Evolutionary conservation across 2,797 vertebrate genomes (phyloP).

Genomic region (Molossus alvarezi): DNA sequence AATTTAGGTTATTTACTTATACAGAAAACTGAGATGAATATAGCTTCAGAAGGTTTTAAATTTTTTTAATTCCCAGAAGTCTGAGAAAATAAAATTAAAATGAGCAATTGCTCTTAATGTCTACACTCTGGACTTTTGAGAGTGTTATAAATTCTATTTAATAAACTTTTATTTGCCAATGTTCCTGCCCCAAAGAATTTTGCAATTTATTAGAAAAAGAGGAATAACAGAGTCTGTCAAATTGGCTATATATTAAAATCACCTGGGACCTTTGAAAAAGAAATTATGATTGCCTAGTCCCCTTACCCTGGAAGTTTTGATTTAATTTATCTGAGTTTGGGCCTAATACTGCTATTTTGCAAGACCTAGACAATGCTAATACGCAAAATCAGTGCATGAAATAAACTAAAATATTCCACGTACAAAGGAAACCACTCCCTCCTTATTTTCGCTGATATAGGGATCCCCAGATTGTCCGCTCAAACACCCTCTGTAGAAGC

Average conservation of each 20-base stretch:
- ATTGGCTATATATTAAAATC: not conserved
- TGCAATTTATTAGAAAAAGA: not conserved
- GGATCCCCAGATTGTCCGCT: not conserved
- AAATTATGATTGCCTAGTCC: not conserved
- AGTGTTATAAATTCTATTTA: conserved; percentile 19
- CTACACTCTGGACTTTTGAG: conserved; percentile 1
- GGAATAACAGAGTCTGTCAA: not conserved
- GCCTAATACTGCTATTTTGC: not conserved
- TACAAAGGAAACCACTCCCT: not conserved
- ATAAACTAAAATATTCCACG: not conserved
- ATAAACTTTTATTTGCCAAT: conserved; percentile 8
- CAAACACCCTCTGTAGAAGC: not conserved
- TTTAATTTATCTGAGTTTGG: conserved; percentile 19
- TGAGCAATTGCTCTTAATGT: not conserved
- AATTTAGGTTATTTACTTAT: not conserved
- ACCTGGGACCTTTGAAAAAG: not conserved
- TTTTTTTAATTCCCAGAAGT: not conserved
- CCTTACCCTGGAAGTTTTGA: not conserved
- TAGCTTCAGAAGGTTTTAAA: not conserved
- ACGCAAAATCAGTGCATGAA: not conserved
- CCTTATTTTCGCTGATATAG: not conserved
- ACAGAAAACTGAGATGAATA: conserved; percentile 1
- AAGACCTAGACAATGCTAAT: not conserved
- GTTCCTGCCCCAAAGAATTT: not conserved
- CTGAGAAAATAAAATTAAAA: conserved; percentile 12